These are phyloP conservation scores for Solea senegalensis DNA, from an alignment of 2,113 vertebrate species.

Conservation along the genomic window DNA sequence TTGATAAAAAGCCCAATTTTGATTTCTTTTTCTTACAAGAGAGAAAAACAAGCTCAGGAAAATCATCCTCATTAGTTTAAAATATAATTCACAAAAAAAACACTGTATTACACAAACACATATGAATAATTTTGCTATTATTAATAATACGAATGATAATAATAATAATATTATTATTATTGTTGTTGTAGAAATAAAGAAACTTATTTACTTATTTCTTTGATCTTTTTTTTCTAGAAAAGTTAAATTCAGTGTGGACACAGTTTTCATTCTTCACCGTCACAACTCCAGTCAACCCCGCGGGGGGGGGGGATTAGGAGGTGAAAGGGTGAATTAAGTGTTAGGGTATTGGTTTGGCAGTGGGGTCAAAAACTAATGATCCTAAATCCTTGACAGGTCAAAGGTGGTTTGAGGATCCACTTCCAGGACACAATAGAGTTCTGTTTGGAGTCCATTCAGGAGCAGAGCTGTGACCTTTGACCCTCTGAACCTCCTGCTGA, in stretches of 20 bases:
- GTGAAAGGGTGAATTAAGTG: constrained; percentile 52
- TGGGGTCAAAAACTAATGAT: constrained; percentile 64
- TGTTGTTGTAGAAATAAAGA: too few species aligned
- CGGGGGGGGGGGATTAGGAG: constrained; percentile 27
- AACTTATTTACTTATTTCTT: too few species aligned
- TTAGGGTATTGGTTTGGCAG: constrained; percentile 18
- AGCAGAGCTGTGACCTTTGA: constrained; percentile 28
- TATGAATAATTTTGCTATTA: too few species aligned
- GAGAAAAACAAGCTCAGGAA: too few species aligned
- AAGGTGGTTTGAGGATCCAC: constrained; percentile 65
- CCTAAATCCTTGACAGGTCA: constrained; percentile 61
- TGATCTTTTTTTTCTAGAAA: constrained; percentile 2
- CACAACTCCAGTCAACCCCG: constrained; percentile 14
- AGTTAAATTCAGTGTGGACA: constrained; percentile 37
- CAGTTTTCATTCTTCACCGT: constrained; percentile 40
- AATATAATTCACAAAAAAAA: too few species aligned
- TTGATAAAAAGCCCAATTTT: too few species aligned
- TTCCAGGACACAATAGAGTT: constrained; percentile 63
- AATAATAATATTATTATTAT: too few species aligned
- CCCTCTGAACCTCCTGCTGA: constrained; percentile 29
- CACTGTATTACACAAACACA: too few species aligned
- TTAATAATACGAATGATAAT: too few species aligned
- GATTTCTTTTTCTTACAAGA: too few species aligned
- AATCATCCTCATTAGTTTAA: too few species aligned
- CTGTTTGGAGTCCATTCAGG: constrained; percentile 56